phyloP scores from a whole-genome alignment of 37 sponge, comb jelly and placozoan species.

The Bolinopsis microptera region DNA sequence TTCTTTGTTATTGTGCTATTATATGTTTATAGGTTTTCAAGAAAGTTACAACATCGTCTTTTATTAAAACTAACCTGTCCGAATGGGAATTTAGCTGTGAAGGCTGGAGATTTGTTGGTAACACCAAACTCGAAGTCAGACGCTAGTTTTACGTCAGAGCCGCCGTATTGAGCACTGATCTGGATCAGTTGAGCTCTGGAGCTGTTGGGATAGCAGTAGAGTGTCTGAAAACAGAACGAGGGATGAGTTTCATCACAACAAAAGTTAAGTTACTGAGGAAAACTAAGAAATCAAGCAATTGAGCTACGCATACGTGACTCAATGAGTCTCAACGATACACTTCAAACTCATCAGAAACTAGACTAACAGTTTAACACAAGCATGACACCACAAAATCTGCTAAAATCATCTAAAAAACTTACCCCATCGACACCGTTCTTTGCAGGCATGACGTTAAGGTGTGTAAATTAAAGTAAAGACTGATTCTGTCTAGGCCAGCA shows the following conservation, averaged over 20 bases:
- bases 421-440: constrained; percentile 36
- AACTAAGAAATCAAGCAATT: too few relatives aligned
- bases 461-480: neutral
- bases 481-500: neutral
- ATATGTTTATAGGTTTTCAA: too few relatives aligned
- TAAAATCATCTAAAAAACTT: neutral
- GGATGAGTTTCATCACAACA: neutral
- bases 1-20: too few relatives aligned
- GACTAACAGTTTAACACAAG: too few relatives aligned
- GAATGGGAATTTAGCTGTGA: constrained; percentile 26
- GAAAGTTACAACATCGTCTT: too few relatives aligned
- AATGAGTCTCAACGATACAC: too few relatives aligned
- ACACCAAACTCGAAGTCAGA: constrained; percentile 51
- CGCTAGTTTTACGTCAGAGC: neutral
- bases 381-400: too few relatives aligned
- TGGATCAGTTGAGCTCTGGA: constrained; percentile 47
- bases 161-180: constrained; percentile 58
- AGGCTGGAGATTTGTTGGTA: constrained; percentile 2
- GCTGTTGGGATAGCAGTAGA: constrained; percentile 50
- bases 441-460: neutral
- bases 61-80: constrained; percentile 44
- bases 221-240: constrained; percentile 36
- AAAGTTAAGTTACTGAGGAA: neutral
- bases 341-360: too few relatives aligned
- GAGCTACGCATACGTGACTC: too few relatives aligned